phyloP scores from a whole-genome alignment of 2,113 vertebrate species.

The Paralichthys olivaceus region DNA sequence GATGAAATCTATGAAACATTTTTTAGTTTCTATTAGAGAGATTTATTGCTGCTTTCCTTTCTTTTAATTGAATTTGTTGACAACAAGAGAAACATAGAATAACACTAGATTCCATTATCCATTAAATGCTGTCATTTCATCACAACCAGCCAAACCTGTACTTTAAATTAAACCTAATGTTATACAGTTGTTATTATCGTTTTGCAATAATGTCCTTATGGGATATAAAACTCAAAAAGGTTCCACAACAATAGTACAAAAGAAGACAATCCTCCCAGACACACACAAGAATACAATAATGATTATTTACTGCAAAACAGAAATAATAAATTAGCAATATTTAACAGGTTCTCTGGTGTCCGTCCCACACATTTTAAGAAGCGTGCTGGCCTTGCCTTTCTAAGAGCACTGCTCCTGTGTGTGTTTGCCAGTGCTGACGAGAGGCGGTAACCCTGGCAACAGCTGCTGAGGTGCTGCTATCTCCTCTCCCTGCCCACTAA shows the following conservation, averaged over 20 bases:
- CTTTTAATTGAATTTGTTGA: not conserved
- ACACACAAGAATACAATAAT: not conserved
- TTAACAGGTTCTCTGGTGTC: constrained; percentile 35
- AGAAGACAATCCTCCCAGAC: not conserved
- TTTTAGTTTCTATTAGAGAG: not conserved
- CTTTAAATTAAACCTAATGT: not conserved
- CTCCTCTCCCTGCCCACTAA: constrained; percentile 69
- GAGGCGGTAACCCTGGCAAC: constrained; percentile 81
- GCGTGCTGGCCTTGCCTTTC: constrained; percentile 58
- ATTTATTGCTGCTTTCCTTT: no score
- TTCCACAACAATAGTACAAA: not conserved
- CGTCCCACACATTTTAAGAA: constrained; percentile 40
- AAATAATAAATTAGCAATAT: not conserved
- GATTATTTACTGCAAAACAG: not conserved
- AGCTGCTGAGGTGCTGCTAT: constrained; percentile 68
- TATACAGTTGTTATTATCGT: not conserved
- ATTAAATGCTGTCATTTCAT: not conserved
- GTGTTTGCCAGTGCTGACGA: constrained; percentile 66
- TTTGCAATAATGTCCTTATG: not conserved
- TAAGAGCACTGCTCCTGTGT: constrained; percentile 33
- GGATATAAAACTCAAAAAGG: not conserved
- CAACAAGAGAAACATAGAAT: not conserved
- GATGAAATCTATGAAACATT: no score
- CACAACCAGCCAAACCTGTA: not conserved
- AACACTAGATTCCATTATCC: not conserved